Percentiles rank a stretch among this genome's conserved stretches.
Conservation (phyloP, 2,888 invertebrate species). For the Crioceris asparagi region DNA sequence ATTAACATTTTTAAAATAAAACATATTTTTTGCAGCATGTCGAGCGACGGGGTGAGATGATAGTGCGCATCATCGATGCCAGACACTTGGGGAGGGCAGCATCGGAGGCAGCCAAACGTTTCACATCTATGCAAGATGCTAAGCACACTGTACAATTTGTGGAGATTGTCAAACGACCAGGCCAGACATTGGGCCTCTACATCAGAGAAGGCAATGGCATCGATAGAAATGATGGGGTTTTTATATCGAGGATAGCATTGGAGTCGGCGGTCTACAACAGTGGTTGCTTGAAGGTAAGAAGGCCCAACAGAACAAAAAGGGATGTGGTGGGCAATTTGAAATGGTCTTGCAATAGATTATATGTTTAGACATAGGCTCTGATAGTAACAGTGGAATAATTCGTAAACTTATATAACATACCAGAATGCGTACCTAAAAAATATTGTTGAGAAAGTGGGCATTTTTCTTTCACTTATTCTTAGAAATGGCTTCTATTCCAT, state of each 20-base stretch:
- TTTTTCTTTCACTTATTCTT: too few species aligned
- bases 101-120: slow-evolving; percentile 72
- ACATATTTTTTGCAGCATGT: slow-evolving; percentile 41
- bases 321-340: too few species aligned
- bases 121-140: slow-evolving; percentile 65
- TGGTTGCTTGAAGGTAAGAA: slow-evolving; percentile 74
- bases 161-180: slow-evolving; percentile 97
- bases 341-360: too few species aligned
- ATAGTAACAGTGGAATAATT: too few species aligned
- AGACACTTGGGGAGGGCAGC: slow-evolving; percentile 65
- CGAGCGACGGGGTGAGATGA: slow-evolving; percentile 90
- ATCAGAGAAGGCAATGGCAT: slow-evolving; percentile 99
- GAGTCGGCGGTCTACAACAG: slow-evolving; percentile 96
- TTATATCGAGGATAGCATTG: slow-evolving; percentile 91
- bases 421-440: too few species aligned
- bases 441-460: too few species aligned
- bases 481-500: too few species aligned
- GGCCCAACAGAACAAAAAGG: too few species aligned
- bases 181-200: slow-evolving; percentile 95
- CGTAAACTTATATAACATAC: too few species aligned
- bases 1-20: background rate
- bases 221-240: slow-evolving; percentile 90
- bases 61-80: slow-evolving; percentile 81
- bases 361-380: too few species aligned
- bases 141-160: slow-evolving; percentile 71